Percentiles rank a stretch among this genome's conserved stretches.
Evolutionary conservation across 2,797 vertebrate species (phyloP).

Genomic region (Ptychobarbus kaznakovi): DNA sequence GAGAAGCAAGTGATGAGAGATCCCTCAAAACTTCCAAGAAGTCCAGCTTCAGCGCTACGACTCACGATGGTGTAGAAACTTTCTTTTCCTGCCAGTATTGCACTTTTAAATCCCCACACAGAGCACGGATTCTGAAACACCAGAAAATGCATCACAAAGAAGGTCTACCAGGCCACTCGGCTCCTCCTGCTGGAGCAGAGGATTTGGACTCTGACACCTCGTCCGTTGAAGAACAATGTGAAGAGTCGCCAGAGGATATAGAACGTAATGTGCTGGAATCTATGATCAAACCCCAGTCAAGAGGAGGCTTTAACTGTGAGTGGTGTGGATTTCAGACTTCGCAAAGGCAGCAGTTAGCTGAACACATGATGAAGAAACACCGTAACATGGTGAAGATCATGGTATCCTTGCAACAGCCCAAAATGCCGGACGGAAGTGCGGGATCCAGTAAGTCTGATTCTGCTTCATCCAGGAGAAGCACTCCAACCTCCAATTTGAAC

Average conservation of each 20-base stretch:
- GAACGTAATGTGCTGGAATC: conserved; percentile 87
- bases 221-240: conserved; percentile 81
- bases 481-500: conserved; percentile 80
- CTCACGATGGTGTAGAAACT: conserved; percentile 91
- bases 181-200: conserved; percentile 71
- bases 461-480: conserved; percentile 81
- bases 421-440: conserved; percentile 76
- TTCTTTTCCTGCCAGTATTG: conserved; percentile 96
- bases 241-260: conserved; percentile 82
- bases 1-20: conserved; percentile 77
- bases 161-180: conserved; percentile 77
- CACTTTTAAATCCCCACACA: conserved; percentile 94
- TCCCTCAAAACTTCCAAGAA: conserved; percentile 77
- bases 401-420: conserved; percentile 84
- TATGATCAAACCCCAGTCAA: conserved; percentile 88
- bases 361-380: conserved; percentile 97
- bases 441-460: conserved; percentile 82
- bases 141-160: conserved; percentile 94
- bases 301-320: conserved; percentile 93
- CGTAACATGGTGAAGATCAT: conserved; percentile 95
- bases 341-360: conserved; percentile 91
- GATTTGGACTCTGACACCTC: conserved; percentile 64
- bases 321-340: conserved; percentile 97
- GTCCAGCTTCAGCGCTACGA: conserved; percentile 86
- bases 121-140: conserved; percentile 92